Conservation (phyloP, 2,888 invertebrate genomes). For the Lamproptera curius region DNA sequence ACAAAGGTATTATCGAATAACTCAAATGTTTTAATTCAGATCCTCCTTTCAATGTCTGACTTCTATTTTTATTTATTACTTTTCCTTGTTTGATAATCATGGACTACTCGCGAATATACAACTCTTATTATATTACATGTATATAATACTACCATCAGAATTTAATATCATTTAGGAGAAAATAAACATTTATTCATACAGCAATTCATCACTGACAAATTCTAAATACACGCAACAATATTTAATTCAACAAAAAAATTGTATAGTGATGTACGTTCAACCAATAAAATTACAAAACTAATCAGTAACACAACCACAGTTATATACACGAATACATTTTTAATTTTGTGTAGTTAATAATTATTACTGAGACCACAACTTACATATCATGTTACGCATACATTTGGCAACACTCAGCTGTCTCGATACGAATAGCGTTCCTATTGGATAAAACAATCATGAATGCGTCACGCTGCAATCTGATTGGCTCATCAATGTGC, state of each 20-base stretch:
- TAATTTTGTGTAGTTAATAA: neutral
- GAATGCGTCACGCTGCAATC: too few species aligned
- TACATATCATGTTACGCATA: constrained; percentile 32
- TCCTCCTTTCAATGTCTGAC: too few species aligned
- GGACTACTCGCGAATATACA: too few species aligned
- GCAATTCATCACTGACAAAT: neutral
- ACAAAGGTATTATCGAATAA: too few species aligned
- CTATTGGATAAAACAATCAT: neutral
- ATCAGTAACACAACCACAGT: neutral
- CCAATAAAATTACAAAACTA: neutral
- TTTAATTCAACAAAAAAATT: too few species aligned
- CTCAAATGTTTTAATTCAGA: too few species aligned
- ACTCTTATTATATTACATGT: too few species aligned
- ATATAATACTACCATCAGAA: neutral
- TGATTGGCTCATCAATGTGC: neutral
- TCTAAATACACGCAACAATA: too few species aligned
- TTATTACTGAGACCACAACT: constrained; percentile 7
- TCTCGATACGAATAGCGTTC: neutral
- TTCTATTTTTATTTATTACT: too few species aligned
- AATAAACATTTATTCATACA: neutral
- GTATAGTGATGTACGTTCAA: neutral
- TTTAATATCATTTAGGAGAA: neutral
- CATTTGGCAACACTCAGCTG: constrained; percentile 41
- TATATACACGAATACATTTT: neutral
- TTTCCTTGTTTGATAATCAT: too few species aligned